phyloP scores from a whole-genome alignment of 2,113 vertebrate species.

The Trogon surrucura region DNA sequence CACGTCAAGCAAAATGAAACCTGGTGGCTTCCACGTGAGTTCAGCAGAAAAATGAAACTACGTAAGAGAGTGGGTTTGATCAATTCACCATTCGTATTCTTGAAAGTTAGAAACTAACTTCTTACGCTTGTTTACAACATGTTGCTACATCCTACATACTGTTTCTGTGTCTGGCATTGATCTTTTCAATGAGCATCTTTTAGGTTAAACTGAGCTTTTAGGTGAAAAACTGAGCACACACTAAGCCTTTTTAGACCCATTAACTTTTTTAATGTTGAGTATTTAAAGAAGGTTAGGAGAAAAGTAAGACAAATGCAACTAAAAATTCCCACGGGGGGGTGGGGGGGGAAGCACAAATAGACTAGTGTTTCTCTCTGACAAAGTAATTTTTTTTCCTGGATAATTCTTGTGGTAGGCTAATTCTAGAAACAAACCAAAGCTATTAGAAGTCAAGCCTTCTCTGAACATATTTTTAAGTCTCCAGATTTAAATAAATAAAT shows the following conservation, averaged over 20 bases:
- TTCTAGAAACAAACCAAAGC: background rate
- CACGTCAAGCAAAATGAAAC: background rate
- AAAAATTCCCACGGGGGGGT: background rate
- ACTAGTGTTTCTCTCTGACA: background rate
- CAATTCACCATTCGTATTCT: background rate
- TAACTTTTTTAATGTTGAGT: background rate
- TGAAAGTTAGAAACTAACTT: background rate
- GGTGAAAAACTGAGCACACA: background rate
- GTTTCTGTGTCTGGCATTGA: background rate
- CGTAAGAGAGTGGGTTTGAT: background rate
- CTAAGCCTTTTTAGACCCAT: background rate
- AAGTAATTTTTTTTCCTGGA: background rate
- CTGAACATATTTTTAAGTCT: background rate
- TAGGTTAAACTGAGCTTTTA: background rate
- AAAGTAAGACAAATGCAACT: background rate
- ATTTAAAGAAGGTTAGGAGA: background rate
- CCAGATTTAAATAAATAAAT: background rate
- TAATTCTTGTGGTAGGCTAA: background rate
- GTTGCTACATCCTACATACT: background rate
- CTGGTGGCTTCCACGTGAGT: background rate
- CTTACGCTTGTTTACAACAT: background rate
- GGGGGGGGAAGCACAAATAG: background rate
- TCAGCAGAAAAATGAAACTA: background rate
- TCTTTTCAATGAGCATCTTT: background rate
- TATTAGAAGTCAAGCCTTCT: background rate